Evolutionary conservation across 2,888 invertebrate species (phyloP).

Genomic region (Cantharis flavilabris): DNA sequence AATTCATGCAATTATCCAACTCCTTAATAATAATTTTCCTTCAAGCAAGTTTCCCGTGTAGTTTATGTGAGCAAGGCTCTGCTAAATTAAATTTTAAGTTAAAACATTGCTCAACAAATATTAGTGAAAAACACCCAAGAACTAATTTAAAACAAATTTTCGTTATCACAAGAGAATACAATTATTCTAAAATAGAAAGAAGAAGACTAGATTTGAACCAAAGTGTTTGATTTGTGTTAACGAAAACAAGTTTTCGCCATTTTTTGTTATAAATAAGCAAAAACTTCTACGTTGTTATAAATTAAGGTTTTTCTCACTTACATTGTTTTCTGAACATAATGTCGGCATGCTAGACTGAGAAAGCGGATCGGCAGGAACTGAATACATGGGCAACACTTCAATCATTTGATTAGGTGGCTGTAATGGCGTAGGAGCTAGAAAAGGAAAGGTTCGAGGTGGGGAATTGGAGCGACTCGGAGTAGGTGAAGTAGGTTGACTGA

Average conservation of each 20-base stretch:
- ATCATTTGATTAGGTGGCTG: conserved; percentile 45
- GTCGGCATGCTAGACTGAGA: conserved; percentile 47
- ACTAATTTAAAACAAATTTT: background rate
- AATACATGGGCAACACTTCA: conserved; percentile 19
- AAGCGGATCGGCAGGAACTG: conserved; percentile 48
- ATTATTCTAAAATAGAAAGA: background rate
- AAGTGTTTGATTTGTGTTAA: background rate
- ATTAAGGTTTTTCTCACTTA: conserved; percentile 27
- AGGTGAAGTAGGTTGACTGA: conserved; percentile 76
- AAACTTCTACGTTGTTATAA: background rate
- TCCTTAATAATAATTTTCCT: background rate
- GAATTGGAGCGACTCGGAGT: conserved; percentile 76
- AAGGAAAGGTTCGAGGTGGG: conserved; percentile 57
- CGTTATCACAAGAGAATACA: background rate
- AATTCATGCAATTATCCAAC: background rate
- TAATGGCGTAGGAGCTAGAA: conserved; percentile 52
- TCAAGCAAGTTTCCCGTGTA: background rate
- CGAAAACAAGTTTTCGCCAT: background rate
- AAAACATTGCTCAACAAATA: background rate
- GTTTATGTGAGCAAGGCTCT: background rate
- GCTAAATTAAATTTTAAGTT: background rate
- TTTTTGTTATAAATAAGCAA: background rate
- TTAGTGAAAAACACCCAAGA: background rate
- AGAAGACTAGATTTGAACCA: background rate
- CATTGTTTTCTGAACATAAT: conserved; percentile 41